These are phyloP conservation scores for Sorex fumeus DNA, from an alignment of 2,113 vertebrate genomes.

Conservation along the genomic window DNA sequence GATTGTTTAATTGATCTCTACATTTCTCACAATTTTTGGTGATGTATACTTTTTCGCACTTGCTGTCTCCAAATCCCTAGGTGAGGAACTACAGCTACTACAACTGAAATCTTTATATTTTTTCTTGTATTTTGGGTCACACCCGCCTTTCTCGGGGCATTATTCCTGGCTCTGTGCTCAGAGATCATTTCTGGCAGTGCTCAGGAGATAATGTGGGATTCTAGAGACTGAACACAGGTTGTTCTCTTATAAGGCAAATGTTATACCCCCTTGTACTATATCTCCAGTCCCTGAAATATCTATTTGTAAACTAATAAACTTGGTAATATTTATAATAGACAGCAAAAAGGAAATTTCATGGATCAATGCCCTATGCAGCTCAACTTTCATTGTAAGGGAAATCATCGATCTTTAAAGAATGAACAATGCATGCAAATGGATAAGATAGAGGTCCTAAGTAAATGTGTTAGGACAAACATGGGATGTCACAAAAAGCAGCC, in stretches of 20 bases:
- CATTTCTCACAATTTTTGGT: neutral
- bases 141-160: no score
- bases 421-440: neutral
- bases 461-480: neutral
- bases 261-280: no score
- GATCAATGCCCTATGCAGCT: neutral
- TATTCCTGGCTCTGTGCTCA: no score
- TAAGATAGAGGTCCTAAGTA: neutral
- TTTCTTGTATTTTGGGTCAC: no score
- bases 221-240: no score
- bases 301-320: slow-evolving; percentile 15
- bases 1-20: neutral
- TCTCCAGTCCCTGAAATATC: neutral
- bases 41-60: neutral
- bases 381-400: neutral
- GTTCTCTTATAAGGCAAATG: no score
- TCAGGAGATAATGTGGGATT: no score
- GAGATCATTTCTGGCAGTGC: no score
- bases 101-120: neutral
- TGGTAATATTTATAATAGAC: neutral
- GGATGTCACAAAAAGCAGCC: neutral
- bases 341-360: neutral
- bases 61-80: neutral
- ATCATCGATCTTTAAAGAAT: neutral
- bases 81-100: neutral